Conservation (phyloP, 2,888 invertebrate species). For the Lordiphosa andalusiaca region DNA sequence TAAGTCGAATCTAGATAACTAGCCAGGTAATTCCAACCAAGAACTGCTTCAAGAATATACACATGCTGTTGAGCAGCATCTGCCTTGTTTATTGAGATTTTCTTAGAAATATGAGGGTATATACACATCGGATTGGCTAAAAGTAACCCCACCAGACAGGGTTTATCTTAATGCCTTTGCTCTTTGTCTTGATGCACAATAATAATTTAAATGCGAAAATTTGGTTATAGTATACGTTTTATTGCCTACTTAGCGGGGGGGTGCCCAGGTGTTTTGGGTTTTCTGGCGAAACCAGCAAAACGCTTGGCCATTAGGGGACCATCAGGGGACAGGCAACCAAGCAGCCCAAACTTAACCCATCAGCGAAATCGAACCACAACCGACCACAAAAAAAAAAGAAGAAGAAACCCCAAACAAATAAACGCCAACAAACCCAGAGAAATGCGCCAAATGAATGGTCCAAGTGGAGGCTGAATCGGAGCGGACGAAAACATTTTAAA, state of each 20-base stretch:
- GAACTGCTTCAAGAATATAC: no score
- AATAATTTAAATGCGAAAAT: constrained; percentile 61
- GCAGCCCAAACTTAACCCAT: constrained; percentile 45
- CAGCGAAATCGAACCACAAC: constrained; percentile 30
- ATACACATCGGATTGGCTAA: no score
- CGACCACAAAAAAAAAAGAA: constrained; percentile 25
- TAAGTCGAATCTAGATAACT: no score
- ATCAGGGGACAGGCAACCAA: constrained; percentile 28
- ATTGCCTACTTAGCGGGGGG: constrained; percentile 55
- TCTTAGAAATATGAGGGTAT: no score
- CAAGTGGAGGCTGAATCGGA: constrained; percentile 56
- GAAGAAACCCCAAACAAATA: constrained; percentile 35
- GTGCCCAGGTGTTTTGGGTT: constrained; percentile 12
- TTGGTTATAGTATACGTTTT: constrained; percentile 55
- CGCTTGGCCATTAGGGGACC: constrained; percentile 37
- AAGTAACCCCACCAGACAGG: no score
- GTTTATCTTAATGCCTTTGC: constrained; percentile 13
- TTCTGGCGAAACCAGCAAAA: constrained; percentile 6
- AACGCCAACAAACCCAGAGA: constrained; percentile 55
- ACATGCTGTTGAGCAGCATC: no score
- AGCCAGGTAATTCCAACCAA: no score
- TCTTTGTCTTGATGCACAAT: constrained; percentile 43
- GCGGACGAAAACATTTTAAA: constrained; percentile 69
- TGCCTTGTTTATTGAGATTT: no score
- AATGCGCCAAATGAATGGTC: constrained; percentile 68